These are phyloP conservation scores for Menidia beryllina DNA, from an alignment of 2,113 vertebrate species.

Conservation along the genomic window DNA sequence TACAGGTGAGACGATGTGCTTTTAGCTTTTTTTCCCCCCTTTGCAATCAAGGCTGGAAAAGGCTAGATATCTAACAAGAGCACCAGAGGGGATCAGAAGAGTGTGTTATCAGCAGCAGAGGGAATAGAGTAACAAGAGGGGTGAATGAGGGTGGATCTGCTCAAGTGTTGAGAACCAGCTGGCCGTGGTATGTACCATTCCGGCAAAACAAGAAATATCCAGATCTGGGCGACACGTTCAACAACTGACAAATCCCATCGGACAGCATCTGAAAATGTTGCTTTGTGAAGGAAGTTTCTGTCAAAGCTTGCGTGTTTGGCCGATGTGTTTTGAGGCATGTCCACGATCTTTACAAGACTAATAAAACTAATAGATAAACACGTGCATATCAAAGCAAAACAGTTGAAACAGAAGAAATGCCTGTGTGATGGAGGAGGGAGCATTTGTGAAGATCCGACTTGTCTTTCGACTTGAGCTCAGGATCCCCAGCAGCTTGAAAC, in stretches of 20 bases:
- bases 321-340: no score
- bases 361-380: no score
- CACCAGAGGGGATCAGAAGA: slow-evolving; percentile 42
- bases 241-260: slow-evolving; percentile 18
- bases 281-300: slow-evolving; percentile 21
- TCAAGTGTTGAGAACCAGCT: slow-evolving; percentile 56
- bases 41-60: slow-evolving; percentile 25
- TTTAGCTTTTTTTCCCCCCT: background rate
- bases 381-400: no score
- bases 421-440: background rate
- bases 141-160: slow-evolving; percentile 25
- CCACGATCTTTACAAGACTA: no score
- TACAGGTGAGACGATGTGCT: background rate
- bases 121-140: slow-evolving; percentile 38
- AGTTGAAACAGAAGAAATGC: no score
- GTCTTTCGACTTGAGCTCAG: slow-evolving; percentile 21
- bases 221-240: slow-evolving; percentile 18
- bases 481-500: slow-evolving; percentile 19
- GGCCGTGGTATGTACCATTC: slow-evolving; percentile 27
- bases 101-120: slow-evolving; percentile 45
- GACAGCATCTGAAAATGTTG: slow-evolving; percentile 3
- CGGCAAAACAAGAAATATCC: slow-evolving; percentile 37
- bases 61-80: slow-evolving; percentile 22
- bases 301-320: background rate
- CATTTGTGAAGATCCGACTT: slow-evolving; percentile 26